These are phyloP conservation scores for Perognathus longimembris DNA, from an alignment of 2,113 vertebrate genomes.

Conservation along the genomic window DNA sequence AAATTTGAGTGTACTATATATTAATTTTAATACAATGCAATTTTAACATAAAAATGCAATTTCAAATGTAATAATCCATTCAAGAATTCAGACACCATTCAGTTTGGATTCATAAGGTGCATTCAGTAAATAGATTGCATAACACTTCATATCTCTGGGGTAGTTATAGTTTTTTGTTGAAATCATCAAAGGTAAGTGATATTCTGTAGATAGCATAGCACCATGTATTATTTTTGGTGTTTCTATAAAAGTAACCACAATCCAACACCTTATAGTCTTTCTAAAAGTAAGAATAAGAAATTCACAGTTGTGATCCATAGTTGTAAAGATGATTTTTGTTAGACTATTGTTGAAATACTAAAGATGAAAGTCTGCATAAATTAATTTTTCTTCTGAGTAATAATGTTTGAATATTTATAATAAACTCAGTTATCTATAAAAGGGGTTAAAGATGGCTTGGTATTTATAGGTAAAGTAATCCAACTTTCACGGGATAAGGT, in stretches of 20 bases:
- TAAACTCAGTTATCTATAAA: background rate
- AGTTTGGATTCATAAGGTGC: background rate
- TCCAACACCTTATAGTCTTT: constrained; percentile 21
- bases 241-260: background rate
- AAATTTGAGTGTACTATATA: no score
- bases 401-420: constrained; percentile 23
- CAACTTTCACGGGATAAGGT: no score
- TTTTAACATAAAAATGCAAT: background rate
- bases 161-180: constrained; percentile 22
- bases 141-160: constrained; percentile 10
- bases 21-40: no score
- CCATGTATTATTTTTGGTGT: background rate
- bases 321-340: background rate
- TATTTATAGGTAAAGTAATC: background rate
- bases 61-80: background rate
- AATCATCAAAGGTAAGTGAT: background rate
- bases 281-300: background rate
- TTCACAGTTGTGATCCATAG: background rate
- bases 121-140: constrained; percentile 10
- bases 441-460: background rate
- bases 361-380: background rate
- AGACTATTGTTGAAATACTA: background rate
- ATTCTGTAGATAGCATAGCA: background rate
- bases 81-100: background rate
- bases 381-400: constrained; percentile 13